Evolutionary conservation across 23 tunicate genomes (phyloP), one percentile per base, ranked within the genome.

Genomic region (Styela plicata): DNA sequence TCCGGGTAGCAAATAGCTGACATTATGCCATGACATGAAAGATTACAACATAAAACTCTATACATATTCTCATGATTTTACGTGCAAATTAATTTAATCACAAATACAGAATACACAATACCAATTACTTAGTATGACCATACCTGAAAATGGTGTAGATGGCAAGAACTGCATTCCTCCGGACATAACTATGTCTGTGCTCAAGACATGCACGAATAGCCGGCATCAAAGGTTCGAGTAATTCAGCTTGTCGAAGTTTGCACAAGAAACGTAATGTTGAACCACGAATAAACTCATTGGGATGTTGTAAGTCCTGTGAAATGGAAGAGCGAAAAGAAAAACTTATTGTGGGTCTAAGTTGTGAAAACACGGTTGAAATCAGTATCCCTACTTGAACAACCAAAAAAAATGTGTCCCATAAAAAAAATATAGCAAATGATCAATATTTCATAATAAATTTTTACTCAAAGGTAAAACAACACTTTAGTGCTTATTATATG

Each of bases 261-360:
- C 99, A 96, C 34, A 96, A 79, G 85, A 96, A 96, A 63, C 99
- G 86, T 19, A 96, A 70, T 23, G 99, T 96, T 0, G 99, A 96
- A 3, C 99, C 99, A 2, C 99, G 82, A 53, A 96, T 96, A 62
- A 96, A 96, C 35, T 96, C 99, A 89, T 96, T 96, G 24, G 99
- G 99, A 68, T 96, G 99, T 83, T 91, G 97, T 83, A 96, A 83
- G 73, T 96, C 99, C 96, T 91, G 88, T 7, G 37, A 27, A 10
- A n/a, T n/a, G n/a, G n/a, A 36, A 78, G 25, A 74, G 24, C 27
- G 24, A 68, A 23, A 68, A 23, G 17, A 13, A 68, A 57, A 57
- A 57, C 20, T 57, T 57, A 20, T 18, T 57, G 18, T 57, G 19
- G 64, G 18, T 18, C 64, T 18, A 57, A 57, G 20, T 57, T 18